Conservation (phyloP, 2,888 invertebrate genomes). For the Xestia rhomboidea region DNA sequence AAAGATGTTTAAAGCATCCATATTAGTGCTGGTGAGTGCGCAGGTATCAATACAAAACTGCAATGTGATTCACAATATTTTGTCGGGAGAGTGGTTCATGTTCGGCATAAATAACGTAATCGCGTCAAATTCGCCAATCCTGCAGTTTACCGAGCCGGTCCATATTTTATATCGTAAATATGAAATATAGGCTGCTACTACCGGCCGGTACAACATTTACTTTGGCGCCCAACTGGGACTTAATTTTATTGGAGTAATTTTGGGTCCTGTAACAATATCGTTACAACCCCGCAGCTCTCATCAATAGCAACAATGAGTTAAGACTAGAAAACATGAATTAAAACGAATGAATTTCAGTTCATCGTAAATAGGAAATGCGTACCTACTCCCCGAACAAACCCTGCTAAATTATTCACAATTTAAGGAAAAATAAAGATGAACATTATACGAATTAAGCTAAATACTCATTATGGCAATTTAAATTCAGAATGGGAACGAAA, state of each 20-base stretch:
- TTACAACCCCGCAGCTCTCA: conserved; percentile 7
- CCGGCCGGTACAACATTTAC: conserved; percentile 53
- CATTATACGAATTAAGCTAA: conserved; percentile 62
- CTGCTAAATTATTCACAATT: conserved; percentile 6
- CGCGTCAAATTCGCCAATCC: conserved; percentile 66
- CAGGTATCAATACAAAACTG: too few species aligned
- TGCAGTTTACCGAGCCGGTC: conserved; percentile 60
- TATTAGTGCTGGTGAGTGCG: neutral
- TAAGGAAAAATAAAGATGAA: conserved; percentile 45
- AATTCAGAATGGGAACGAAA: conserved; percentile 48
- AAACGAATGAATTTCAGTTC: conserved; percentile 8
- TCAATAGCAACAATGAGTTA: neutral
- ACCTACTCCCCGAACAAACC: neutral
- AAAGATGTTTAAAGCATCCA: neutral
- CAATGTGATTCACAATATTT: conserved; percentile 8
- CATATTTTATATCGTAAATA: neutral
- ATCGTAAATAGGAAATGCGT: neutral
- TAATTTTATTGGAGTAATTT: conserved; percentile 27
- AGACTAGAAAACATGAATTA: neutral
- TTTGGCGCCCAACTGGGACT: conserved; percentile 62
- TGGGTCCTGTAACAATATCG: too few species aligned
- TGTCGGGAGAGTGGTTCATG: neutral
- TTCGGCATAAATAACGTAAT: conserved; percentile 68
- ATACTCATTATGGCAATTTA: conserved; percentile 53
- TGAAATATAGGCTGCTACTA: neutral